Base-by-base conservation (phyloP, 2,797 vertebrate species). In the Gambusia yucatana region DNA sequence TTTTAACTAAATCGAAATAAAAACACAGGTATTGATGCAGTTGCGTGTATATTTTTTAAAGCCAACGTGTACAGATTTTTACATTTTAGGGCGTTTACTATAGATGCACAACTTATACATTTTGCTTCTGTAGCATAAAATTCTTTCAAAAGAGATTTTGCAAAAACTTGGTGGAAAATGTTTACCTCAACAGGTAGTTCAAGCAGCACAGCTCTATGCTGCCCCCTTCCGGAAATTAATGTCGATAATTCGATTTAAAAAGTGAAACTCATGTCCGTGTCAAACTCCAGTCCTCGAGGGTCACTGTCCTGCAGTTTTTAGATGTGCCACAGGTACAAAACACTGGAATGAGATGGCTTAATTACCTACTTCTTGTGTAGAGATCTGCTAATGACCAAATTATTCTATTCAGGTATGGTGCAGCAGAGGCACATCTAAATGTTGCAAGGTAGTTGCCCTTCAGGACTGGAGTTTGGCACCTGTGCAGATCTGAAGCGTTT, bases 151-250 rank as follows among this genome's bases (percentile, higher is more conserved):
- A 36, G 0, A 77, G 39, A 78, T 33, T 1, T 39, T 0, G 22
- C 0, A 59, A 30, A 75, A 77, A 22, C 2, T 52, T 65, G 1
- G 41, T 36, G 13, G 14, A 30, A 20, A 30, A 17, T 6, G 33
- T 52, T n/a, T 44, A 30, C 17, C 22, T 0, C 72, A 72, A 46
- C 41, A 55, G 48, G 57, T 59, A 13, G 30, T 5, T 7, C 4
- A 4, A 2, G 6, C 41, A 67, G n/a, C 30, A 30, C 1, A 30
- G 83, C 80, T 85, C 75, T 39, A 39, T 77, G 67, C 84, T 83
- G 83, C 85, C 91, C 72, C 72, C 90, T 78, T 6, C 71, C 77
- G 92, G 87, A 73, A 33, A 50, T 7, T 1, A 25, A 43, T 69
- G 36, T 39, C 36, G 9, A 22, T 2, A 67, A 67, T 41, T 22